Conservation (phyloP, 2,113 vertebrate genomes). For the Carassius auratus region DNA sequence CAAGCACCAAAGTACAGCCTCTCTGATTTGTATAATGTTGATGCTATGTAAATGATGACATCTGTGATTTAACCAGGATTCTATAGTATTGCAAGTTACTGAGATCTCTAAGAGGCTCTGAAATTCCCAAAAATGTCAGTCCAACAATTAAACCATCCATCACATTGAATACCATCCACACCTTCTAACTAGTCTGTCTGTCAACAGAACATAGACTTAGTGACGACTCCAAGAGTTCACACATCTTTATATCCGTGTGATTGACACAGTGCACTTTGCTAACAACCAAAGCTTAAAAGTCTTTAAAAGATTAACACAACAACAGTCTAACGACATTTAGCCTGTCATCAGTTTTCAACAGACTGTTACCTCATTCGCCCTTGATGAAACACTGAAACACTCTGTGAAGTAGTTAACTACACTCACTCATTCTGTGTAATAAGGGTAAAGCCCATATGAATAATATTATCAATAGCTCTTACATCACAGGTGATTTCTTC, state of each 20-base stretch:
- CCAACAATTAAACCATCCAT: background rate
- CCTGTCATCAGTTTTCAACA: slow-evolving; percentile 17
- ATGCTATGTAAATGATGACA: background rate
- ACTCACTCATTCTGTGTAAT: background rate
- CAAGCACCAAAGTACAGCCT: background rate
- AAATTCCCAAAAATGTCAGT: background rate
- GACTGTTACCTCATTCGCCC: background rate
- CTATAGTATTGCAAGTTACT: background rate
- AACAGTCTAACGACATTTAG: background rate
- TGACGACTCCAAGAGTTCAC: background rate
- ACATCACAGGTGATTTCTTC: background rate
- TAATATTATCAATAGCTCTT: background rate
- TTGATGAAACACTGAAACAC: background rate
- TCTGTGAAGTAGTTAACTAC: background rate
- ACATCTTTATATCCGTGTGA: background rate
- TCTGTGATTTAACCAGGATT: background rate
- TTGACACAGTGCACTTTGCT: slow-evolving; percentile 14
- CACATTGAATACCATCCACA: background rate
- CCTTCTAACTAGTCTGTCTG: background rate
- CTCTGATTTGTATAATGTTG: background rate
- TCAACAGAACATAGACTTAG: background rate
- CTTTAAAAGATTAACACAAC: slow-evolving; percentile 22
- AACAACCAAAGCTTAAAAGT: background rate
- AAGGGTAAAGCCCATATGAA: background rate
- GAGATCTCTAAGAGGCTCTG: background rate